These are phyloP conservation scores for Ennomos erosarius DNA, from an alignment of 2,888 invertebrate genomes.

Conservation along the genomic window DNA sequence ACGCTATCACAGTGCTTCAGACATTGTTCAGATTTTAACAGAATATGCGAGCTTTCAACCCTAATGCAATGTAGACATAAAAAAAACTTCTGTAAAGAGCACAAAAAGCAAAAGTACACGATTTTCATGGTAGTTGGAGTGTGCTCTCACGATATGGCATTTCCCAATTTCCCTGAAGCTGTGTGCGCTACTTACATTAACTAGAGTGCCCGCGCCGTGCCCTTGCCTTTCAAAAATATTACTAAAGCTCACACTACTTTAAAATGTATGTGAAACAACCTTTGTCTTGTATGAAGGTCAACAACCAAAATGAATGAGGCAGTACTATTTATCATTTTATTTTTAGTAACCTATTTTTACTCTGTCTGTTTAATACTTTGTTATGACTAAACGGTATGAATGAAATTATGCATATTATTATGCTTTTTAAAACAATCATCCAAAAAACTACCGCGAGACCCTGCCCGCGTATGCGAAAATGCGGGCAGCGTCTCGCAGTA, in stretches of 20 bases:
- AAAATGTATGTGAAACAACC: background rate
- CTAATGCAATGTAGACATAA: background rate
- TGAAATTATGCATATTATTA: no score
- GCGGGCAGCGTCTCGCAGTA: no score
- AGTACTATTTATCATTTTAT: no score
- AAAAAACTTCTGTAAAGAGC: slow-evolving; percentile 1
- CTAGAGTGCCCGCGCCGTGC: slow-evolving; percentile 11
- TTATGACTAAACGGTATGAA: no score
- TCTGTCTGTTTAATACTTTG: no score
- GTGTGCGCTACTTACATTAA: slow-evolving; percentile 14
- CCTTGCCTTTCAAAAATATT: slow-evolving; percentile 6
- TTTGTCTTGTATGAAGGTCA: no score
- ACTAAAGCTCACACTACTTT: slow-evolving; percentile 1
- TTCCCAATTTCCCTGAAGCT: slow-evolving; percentile 12
- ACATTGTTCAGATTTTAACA: background rate
- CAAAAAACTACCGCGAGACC: no score
- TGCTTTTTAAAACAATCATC: no score
- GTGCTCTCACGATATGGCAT: slow-evolving; percentile 11
- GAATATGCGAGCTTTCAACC: slow-evolving; percentile 2
- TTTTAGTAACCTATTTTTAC: no score
- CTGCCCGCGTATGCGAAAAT: no score
- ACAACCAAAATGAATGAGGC: no score
- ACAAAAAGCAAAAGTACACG: slow-evolving; percentile 7
- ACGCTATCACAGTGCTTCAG: no score
- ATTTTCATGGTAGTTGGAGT: slow-evolving; percentile 8